Evolutionary conservation across 2,113 vertebrate species (phyloP).

Genomic region (Halcyon senegalensis): DNA sequence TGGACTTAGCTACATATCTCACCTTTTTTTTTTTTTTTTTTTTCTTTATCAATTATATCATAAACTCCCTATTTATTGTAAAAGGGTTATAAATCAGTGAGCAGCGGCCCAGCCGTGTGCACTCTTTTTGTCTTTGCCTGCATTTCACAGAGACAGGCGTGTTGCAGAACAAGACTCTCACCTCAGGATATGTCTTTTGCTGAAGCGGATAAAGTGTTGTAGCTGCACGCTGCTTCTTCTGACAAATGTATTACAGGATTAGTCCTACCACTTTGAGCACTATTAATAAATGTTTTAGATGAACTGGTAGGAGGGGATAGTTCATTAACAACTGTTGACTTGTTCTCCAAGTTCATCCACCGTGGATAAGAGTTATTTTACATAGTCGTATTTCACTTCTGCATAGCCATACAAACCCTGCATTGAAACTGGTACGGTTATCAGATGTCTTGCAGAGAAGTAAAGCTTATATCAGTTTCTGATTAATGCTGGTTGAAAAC

Average conservation of each 20-base stretch:
- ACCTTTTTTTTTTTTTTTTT: not conserved
- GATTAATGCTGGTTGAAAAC: not conserved
- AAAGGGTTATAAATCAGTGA: not conserved
- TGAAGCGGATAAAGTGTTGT: not conserved
- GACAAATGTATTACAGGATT: not conserved
- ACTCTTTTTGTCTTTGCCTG: not conserved
- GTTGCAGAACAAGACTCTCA: not conserved
- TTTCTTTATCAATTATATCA: not conserved
- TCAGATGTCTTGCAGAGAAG: not conserved
- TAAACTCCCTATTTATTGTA: not conserved
- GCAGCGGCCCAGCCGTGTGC: not conserved
- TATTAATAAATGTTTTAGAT: not conserved
- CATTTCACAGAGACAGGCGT: not conserved
- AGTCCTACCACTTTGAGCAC: not conserved
- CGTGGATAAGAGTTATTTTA: not conserved
- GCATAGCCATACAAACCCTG: not conserved
- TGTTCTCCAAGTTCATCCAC: not conserved
- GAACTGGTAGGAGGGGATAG: accelerated
- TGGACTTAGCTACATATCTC: not conserved
- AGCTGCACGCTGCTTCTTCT: not conserved
- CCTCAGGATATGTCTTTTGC: not conserved
- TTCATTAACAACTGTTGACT: not conserved
- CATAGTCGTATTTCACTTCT: not conserved
- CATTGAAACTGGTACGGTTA: not conserved
- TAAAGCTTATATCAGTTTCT: not conserved